Evolutionary conservation across 2,888 invertebrate genomes (phyloP).

Genomic region (Dynastes hyllus): DNA sequence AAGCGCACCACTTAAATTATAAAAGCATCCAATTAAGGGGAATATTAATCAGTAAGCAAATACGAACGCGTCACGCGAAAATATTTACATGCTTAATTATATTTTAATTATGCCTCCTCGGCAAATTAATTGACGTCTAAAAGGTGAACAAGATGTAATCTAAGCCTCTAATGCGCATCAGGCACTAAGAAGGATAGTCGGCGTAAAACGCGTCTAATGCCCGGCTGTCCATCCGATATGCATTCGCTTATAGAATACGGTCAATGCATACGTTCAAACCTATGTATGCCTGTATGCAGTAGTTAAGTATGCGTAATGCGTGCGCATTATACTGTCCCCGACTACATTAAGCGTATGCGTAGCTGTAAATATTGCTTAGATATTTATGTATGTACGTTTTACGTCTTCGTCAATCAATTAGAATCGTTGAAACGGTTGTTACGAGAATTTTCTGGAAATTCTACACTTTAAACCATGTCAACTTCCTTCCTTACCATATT

Average conservation of each 20-base stretch:
- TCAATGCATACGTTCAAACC: not conserved
- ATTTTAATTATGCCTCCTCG: constrained; percentile 30
- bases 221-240: not conserved
- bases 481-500: too few relatives aligned
- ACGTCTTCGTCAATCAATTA: too few relatives aligned
- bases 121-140: constrained; percentile 43
- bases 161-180: constrained; percentile 17
- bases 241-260: not conserved
- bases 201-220: constrained; percentile 11
- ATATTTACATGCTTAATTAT: constrained; percentile 46
- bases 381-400: too few relatives aligned
- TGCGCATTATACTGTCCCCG: not conserved
- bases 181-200: not conserved
- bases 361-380: too few relatives aligned
- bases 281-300: not conserved
- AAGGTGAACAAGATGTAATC: constrained; percentile 39
- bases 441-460: too few relatives aligned
- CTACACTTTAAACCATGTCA: too few relatives aligned
- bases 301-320: too few relatives aligned
- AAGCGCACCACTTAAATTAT: constrained; percentile 39
- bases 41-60: constrained; percentile 40
- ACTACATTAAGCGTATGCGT: not conserved
- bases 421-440: too few relatives aligned
- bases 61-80: constrained; percentile 39
- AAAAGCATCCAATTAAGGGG: constrained; percentile 41